phyloP scores from a whole-genome alignment of 2,797 vertebrate genomes.

The Dipus sagitta region DNA sequence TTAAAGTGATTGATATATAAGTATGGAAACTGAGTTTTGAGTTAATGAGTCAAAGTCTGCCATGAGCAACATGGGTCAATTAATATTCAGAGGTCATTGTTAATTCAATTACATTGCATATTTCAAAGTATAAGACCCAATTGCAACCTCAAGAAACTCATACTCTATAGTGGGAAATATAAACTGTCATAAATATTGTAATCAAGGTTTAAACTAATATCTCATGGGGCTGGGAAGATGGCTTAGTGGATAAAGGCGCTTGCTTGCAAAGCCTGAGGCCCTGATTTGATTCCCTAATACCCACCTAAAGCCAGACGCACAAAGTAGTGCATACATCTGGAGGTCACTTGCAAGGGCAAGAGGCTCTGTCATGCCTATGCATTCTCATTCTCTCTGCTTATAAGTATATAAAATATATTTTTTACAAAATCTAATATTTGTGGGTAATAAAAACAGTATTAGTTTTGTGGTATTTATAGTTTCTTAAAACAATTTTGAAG shows the following conservation, averaged over 20 bases:
- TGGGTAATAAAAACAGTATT: not conserved
- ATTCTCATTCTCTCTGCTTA: no score
- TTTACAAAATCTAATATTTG: not conserved
- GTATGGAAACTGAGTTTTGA: constrained; percentile 1
- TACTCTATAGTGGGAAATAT: not conserved
- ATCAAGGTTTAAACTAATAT: constrained; percentile 19
- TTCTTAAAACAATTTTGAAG: constrained; percentile 12
- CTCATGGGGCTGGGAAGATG: no score
- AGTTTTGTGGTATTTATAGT: not conserved
- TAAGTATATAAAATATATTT: no score
- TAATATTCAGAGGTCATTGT: constrained; percentile 25
- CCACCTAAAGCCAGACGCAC: no score
- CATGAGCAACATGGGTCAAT: not conserved
- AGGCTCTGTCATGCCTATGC: no score
- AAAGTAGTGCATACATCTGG: no score
- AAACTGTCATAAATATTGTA: constrained; percentile 32
- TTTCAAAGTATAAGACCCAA: not conserved
- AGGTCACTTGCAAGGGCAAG: no score
- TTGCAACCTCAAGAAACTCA: not conserved
- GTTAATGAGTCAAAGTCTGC: not conserved
- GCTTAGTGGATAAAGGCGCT: no score
- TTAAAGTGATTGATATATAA: not conserved
- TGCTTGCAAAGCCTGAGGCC: no score
- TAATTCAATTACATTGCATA: not conserved
- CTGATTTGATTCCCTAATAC: no score